phyloP scores from a whole-genome alignment of 2,797 vertebrate species.

The Rousettus madagascariensis region DNA sequence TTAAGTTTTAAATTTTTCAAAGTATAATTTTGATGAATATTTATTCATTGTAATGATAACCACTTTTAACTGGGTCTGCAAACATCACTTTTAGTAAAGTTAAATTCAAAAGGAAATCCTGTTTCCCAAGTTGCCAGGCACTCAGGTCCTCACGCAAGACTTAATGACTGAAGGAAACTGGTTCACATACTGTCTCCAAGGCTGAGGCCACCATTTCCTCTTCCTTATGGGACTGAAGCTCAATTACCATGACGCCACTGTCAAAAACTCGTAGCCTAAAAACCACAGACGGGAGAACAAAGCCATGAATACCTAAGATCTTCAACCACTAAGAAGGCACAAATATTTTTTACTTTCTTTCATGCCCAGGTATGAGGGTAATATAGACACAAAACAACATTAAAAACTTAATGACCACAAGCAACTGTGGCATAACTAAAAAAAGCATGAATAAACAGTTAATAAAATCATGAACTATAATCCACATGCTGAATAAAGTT shows the following conservation, averaged over 20 bases:
- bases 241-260: constrained; percentile 99
- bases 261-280: constrained; percentile 96
- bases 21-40: background rate
- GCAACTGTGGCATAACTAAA: background rate
- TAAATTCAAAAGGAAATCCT: constrained; percentile 73
- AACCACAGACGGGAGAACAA: background rate
- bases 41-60: background rate
- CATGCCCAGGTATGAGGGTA: background rate
- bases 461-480: background rate
- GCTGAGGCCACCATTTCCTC: constrained; percentile 99
- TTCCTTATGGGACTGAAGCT: constrained; percentile 97
- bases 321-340: background rate
- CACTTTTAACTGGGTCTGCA: background rate
- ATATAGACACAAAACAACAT: background rate
- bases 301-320: background rate
- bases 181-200: constrained; percentile 91
- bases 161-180: constrained; percentile 62
- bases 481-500: background rate
- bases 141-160: constrained; percentile 2
- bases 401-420: background rate
- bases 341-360: background rate
- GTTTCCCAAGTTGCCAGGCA: constrained; percentile 46
- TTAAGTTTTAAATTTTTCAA: background rate
- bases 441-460: background rate
- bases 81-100: constrained; percentile 22